Percentiles rank a stretch among this genome's conserved stretches.
Evolutionary conservation across 2,888 invertebrate genomes (phyloP).

Genomic region (Alcis repandata): DNA sequence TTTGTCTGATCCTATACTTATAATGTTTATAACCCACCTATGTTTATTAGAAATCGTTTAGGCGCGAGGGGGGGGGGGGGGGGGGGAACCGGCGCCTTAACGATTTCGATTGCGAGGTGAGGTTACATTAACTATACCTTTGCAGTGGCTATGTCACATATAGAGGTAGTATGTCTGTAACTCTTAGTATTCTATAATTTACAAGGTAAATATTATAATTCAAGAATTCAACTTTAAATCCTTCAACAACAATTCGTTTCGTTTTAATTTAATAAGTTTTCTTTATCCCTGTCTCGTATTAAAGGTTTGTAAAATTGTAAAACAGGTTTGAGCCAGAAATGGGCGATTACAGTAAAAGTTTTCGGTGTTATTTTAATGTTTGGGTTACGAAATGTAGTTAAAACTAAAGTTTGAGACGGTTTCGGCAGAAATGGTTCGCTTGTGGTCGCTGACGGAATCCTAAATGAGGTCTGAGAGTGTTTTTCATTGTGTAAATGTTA

Average conservation of each 20-base stretch:
- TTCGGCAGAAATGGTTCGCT: constrained; percentile 3
- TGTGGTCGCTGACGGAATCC: constrained; percentile 6
- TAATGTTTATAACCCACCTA: too few relatives aligned
- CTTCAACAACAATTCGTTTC: neutral
- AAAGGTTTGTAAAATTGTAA: constrained; percentile 11
- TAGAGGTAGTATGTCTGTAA: neutral
- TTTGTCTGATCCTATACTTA: too few relatives aligned
- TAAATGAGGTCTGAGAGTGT: constrained; percentile 7
- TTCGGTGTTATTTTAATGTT: constrained; percentile 21
- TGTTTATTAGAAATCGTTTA: too few relatives aligned
- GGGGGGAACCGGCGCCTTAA: too few relatives aligned
- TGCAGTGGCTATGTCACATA: too few relatives aligned
- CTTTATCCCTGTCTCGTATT: constrained; percentile 12
- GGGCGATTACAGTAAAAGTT: constrained; percentile 21
- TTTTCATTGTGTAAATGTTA: constrained; percentile 5
- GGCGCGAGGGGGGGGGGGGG: too few relatives aligned
- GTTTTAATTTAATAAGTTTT: constrained; percentile 11
- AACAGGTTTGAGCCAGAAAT: constrained; percentile 12
- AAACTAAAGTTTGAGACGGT: constrained; percentile 17
- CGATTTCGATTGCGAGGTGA: too few relatives aligned
- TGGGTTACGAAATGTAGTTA: constrained; percentile 15
- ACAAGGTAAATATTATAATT: neutral
- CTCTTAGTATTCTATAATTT: too few relatives aligned
- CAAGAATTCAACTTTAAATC: neutral
- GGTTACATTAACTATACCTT: too few relatives aligned